Base-by-base conservation (phyloP, 92 coral and sea anemone genomes). In the Isaurus tuberculatus region DNA sequence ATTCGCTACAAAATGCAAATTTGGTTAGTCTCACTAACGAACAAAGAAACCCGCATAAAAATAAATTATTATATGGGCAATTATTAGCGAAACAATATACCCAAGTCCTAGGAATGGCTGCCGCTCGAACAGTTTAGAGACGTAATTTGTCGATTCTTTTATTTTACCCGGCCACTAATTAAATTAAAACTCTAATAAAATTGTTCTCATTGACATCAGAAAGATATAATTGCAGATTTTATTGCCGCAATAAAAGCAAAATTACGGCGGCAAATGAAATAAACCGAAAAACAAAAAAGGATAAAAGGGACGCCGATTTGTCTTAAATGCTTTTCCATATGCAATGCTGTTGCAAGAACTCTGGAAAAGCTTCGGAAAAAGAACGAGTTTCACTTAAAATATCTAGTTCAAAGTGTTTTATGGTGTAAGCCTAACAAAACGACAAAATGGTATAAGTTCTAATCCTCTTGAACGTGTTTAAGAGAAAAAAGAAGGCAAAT, bases 141-240 rank as follows among this genome's bases (percentile, higher is more conserved):
- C 86, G 84, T 84, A 89, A 94, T 91, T 94, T 82, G 90, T 80
- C 93, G 95, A 73, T 81, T 92, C 86, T 91, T 91, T 91, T 91
- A 91, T 94, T 91, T 94, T 87, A 87, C 89, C 93, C 87, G 85
- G 83, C 90, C 89, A 86, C 98, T 94, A 94, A 94, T 94, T 93
- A 94, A 94, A 94, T 94, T 94, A 94, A 94, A 94, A 94, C 98
- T 94, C 92, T 94, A 94, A 94, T 94, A 94, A 94, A 94, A 94
- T 91, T 94, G 98, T 94, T 91, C 85, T 95, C 88, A 94, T 91
- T 94, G 98, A 94, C 98, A 94, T 92, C 98, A 92, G 94, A 92
- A 85, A 89, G 94, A 94, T 91, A 88, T 94, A 94, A 94, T 94
- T 94, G 95, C 98, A 90, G 98, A 94, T 86, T 94, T 92, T 87